Evolutionary conservation across 2,797 vertebrate species (phyloP), one percentile per base, ranked within the genome.

Genomic region (Halcyon leucocephala): DNA sequence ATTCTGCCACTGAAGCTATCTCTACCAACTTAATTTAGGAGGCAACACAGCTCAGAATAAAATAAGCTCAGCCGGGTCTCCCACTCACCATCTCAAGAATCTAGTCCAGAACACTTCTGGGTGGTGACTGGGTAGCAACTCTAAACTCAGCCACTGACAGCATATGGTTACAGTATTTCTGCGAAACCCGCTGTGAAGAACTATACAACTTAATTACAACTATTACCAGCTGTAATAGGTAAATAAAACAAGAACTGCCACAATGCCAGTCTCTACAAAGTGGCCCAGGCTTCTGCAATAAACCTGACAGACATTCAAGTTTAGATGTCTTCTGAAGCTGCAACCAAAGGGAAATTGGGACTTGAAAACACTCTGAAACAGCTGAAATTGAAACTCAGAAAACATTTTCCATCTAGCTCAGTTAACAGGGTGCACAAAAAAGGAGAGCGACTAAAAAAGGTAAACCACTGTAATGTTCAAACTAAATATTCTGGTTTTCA

Each of bases 331-430:
- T 55, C 84, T 81, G 54, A 90, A 93, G 78, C 83, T 74, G 90
- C 62, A 96, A 80, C 44, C 46, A 24, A 52, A 83, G 31, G 42
- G 58, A 90, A 33, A 85, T 0, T 18, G 65, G 49, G 57, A 79
- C 66, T 51, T 81, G 69, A 31, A 73, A 95, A 87, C 44, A 37
- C 25, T 24, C 6, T n/a, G n/a, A 8, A 93, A 96, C 17, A 78
- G 62, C 28, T 94, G 82, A 95, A 73, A 83, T 8, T 42, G 26
- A 92, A 97, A 74, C 84, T 58, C 70, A 55, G 72, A 67, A 79
- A 92, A 70, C 6, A 18, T 91, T 95, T 95, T 91, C 74, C 73
- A 77, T 55, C 3, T 70, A 78, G 51, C 62, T 96, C 28, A 10
- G 64, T 96, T 83, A 95, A 39, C 85, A 46, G 54, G 25, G 21